Base-by-base conservation (phyloP, 2,797 vertebrate species). In the Chloroceryle amazona region DNA sequence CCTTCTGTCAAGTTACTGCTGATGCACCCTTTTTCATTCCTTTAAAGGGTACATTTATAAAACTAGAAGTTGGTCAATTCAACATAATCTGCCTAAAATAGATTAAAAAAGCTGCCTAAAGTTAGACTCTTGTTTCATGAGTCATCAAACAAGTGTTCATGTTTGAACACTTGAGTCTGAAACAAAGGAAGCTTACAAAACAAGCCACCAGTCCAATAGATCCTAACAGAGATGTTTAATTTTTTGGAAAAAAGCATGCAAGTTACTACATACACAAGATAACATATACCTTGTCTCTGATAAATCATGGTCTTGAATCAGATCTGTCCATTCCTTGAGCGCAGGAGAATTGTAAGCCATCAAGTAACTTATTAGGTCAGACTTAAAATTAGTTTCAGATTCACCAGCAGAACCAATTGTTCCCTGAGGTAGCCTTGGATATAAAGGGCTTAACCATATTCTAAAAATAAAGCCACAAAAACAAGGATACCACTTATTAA, bases 401-500 rank as follows among this genome's bases (percentile, higher is more conserved):
- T 99, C 99, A 31, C 99, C 99, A 25, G 96, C 97, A 6, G 95
- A 97, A 18, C 47, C 94, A 25, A 96, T 95, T 91, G 98, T 96
- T 94, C 98, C 99, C 20, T 97, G 96, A 63, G 98, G 98, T 84
- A 99, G 97, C 93, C 95, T 98, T 95, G 99, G 99, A 98, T 99
- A 99, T 87, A 99, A 93, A 65, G 99, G 99, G 93, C 99, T 99
- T 98, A 99, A 93, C 99, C 99, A 99, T 89, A 99, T 98, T 94
- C 99, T 99, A 90, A 91, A 95, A 58, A 63, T 66, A 58, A 92
- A 87, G 39, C 8, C 41, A 94, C 7, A 72, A 33, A 65, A 81
- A 39, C 11, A 87, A 61, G 55, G 11, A 92, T 17, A 84, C 3
- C 3, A 51, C 1, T 4, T 6, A 66, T 75, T 44, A 92, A 66